Conservation (phyloP, 2,888 invertebrate genomes). For the Fragum fragum region DNA sequence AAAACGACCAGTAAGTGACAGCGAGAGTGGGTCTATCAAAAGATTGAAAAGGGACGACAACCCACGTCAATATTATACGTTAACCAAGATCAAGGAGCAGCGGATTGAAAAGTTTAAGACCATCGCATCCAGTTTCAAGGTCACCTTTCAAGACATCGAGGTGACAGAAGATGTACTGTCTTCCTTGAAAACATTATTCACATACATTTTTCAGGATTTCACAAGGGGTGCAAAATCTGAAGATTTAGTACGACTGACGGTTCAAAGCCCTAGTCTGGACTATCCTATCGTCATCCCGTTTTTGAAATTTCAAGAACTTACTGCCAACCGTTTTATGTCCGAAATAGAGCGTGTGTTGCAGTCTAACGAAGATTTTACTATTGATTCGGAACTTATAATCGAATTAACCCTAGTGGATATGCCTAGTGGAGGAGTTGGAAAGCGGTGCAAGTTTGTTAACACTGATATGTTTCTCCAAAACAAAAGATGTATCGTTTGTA, state of each 20-base stretch:
- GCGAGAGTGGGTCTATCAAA: background rate
- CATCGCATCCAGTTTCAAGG: slow-evolving; percentile 24
- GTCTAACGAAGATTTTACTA: slow-evolving; percentile 37
- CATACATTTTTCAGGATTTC: slow-evolving; percentile 29
- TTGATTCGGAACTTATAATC: slow-evolving; percentile 40
- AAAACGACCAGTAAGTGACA: background rate
- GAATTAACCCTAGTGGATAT: slow-evolving; percentile 41
- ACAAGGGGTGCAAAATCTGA: slow-evolving; percentile 36
- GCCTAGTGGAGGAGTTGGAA: slow-evolving; percentile 35
- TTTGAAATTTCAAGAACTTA: slow-evolving; percentile 5
- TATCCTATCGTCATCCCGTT: slow-evolving; percentile 45
- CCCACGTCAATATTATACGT: slow-evolving; percentile 32
- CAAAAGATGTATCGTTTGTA: slow-evolving; percentile 40
- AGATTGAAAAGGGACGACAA: slow-evolving; percentile 30
- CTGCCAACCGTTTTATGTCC: slow-evolving; percentile 33
- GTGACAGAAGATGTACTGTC: slow-evolving; percentile 40
- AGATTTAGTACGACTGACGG: slow-evolving; percentile 36
- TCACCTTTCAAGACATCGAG: slow-evolving; percentile 34
- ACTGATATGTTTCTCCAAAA: slow-evolving; percentile 31
- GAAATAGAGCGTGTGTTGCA: slow-evolving; percentile 38
- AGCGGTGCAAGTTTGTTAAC: slow-evolving; percentile 41
- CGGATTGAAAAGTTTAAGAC: slow-evolving; percentile 42
- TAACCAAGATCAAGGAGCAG: slow-evolving; percentile 41
- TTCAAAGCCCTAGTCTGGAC: slow-evolving; percentile 43
- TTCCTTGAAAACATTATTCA: slow-evolving; percentile 29